Percentiles rank a stretch among this genome's conserved stretches.
Evolutionary conservation across 2,797 vertebrate species (phyloP).

Genomic region (Anabas testudineus): DNA sequence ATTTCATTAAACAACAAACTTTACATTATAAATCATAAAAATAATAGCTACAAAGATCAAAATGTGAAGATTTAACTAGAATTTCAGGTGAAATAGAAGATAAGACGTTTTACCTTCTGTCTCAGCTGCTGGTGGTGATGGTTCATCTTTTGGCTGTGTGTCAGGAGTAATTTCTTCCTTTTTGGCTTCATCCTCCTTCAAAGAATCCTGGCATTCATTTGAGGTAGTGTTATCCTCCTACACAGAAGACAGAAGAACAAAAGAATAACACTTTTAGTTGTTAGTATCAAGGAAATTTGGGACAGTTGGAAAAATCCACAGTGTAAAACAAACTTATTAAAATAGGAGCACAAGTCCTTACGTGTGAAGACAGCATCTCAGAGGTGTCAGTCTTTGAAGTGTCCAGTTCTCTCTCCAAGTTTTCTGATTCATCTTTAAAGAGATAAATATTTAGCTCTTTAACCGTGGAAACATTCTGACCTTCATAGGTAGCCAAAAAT

Average conservation of each 20-base stretch:
- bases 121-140: slow-evolving; percentile 4
- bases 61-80: background rate
- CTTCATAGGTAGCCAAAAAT: background rate
- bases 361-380: slow-evolving; percentile 47
- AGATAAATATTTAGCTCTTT: background rate
- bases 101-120: slow-evolving; percentile 39
- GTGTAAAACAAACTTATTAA: too few species aligned
- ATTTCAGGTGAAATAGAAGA: background rate
- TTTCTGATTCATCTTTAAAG: slow-evolving; percentile 42
- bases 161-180: slow-evolving; percentile 33
- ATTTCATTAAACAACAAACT: background rate
- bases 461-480: background rate
- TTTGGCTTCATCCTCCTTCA: slow-evolving; percentile 35
- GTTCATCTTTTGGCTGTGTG: slow-evolving; percentile 2
- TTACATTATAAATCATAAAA: background rate
- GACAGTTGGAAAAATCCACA: too few species aligned
- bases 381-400: background rate
- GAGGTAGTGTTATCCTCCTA: slow-evolving; percentile 43
- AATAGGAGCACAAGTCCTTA: slow-evolving; percentile 57
- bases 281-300: background rate
- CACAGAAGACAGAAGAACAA: background rate
- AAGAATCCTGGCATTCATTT: slow-evolving; percentile 8
- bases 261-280: too few species aligned
- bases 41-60: background rate
- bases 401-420: slow-evolving; percentile 21